These are phyloP conservation scores for Hippasteria phrygiana DNA, from an alignment of 53 echinoderm and acorn worm species.

Conservation along the genomic window DNA sequence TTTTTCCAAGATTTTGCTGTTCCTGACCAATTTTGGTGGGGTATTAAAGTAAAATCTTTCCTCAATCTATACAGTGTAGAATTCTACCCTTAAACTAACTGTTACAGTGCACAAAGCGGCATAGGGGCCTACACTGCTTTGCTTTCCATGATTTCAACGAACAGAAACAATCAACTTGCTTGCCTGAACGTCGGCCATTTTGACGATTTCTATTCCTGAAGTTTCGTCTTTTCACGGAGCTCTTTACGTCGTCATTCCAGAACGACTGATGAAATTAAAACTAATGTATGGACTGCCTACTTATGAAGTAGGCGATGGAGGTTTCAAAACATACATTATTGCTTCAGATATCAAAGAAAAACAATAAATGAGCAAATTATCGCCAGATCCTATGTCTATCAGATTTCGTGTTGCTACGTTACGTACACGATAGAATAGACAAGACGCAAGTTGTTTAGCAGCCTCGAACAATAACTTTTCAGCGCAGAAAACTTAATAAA, in stretches of 20 bases:
- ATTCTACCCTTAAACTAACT: too few species aligned
- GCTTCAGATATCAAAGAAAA: neutral
- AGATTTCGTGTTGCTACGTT: slow-evolving; percentile 63
- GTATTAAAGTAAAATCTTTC: too few species aligned
- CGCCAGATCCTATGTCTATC: neutral
- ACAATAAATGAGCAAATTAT: neutral
- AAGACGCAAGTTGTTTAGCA: slow-evolving; percentile 27
- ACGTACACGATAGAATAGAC: slow-evolving; percentile 24
- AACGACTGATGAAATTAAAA: neutral
- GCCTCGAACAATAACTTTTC: slow-evolving; percentile 53
- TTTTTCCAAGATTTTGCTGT: too few species aligned
- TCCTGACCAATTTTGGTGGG: too few species aligned
- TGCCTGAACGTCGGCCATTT: slow-evolving; percentile 70
- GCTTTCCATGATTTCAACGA: neutral
- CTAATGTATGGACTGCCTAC: too few species aligned
- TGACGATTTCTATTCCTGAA: neutral
- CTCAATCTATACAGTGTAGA: too few species aligned
- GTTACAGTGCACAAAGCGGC: neutral
- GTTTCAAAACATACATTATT: neutral
- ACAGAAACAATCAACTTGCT: neutral
- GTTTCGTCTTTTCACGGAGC: neutral
- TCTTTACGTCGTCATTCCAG: neutral
- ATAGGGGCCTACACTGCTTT: neutral
- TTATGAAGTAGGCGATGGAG: too few species aligned
- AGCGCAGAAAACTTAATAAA: too few species aligned